phyloP scores from a whole-genome alignment of 1,140 invertebrate species.

The Musca domestica region DNA sequence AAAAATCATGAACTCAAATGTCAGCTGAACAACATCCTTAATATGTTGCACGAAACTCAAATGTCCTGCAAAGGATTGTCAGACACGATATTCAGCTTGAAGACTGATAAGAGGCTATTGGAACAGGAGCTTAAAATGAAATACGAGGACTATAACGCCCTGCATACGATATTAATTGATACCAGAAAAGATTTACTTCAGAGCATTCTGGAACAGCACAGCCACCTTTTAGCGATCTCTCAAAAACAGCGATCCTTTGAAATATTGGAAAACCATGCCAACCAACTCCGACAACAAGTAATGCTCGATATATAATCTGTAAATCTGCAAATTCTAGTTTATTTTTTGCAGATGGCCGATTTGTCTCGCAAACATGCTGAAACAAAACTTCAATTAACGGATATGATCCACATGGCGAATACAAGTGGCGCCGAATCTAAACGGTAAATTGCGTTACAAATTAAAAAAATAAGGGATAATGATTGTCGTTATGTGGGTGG shows the following conservation, averaged over 20 bases:
- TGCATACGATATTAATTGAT: conserved; percentile 23
- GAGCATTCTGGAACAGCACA: conserved; percentile 31
- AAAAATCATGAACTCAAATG: conserved; percentile 37
- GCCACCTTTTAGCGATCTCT: conserved; percentile 26
- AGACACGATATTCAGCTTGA: conserved; percentile 28
- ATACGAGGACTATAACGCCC: conserved; percentile 20
- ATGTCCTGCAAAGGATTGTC: conserved; percentile 32
- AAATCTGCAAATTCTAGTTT: no score
- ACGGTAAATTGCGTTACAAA: no score
- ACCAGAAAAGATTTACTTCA: conserved; percentile 31
- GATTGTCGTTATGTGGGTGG: no score
- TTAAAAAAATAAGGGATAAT: no score
- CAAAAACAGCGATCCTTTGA: conserved; percentile 27
- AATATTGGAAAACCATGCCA: conserved; percentile 25
- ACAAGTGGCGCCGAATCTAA: no score
- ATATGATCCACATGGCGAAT: no score
- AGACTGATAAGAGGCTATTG: conserved; percentile 30
- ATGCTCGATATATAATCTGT: no score
- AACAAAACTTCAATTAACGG: no score
- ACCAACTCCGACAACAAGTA: conserved; percentile 22
- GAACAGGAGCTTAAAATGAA: conserved; percentile 25
- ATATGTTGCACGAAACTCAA: conserved; percentile 29
- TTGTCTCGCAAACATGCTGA: no score
- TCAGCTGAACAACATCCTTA: conserved; percentile 32
- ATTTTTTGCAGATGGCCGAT: no score